These are phyloP conservation scores for Emys orbicularis DNA, from an alignment of 2,797 vertebrate genomes.

Conservation along the genomic window DNA sequence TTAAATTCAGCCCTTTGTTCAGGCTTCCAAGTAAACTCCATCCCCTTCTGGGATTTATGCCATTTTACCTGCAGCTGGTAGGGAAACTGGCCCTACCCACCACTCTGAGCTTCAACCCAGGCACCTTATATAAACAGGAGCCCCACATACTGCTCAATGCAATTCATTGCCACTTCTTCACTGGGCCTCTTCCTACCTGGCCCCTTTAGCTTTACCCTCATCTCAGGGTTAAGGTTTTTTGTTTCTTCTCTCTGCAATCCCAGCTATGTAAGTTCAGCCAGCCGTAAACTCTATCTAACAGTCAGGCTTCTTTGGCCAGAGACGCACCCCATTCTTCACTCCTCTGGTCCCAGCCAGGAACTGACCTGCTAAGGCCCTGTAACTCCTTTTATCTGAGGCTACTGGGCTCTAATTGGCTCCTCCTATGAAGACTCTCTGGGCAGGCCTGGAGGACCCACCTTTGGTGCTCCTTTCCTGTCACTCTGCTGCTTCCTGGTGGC, in stretches of 20 bases:
- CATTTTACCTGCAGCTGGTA: not conserved
- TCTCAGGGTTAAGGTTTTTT: not conserved
- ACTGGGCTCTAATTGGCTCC: not conserved
- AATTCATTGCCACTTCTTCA: not conserved
- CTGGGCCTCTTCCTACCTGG: no score
- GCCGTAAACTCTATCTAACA: not conserved
- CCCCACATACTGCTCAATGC: not conserved
- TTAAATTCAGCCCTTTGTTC: not conserved
- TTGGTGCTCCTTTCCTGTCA: not conserved
- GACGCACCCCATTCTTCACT: not conserved
- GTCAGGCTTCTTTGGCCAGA: not conserved
- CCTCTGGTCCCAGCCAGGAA: not conserved
- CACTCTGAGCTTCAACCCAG: not conserved
- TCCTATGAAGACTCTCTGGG: not conserved
- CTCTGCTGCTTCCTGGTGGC: not conserved
- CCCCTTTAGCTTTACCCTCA: not conserved
- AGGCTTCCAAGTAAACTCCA: not conserved
- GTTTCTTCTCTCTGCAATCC: not conserved
- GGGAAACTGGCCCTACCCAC: not conserved
- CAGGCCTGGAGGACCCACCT: not conserved
- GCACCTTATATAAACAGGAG: not conserved
- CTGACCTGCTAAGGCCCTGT: not conserved
- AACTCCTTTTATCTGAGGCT: not conserved
- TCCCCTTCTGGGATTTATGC: not conserved
- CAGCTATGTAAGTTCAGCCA: not conserved